Conservation (phyloP, 23 tunicate species). For the Ciona savignyi region DNA sequence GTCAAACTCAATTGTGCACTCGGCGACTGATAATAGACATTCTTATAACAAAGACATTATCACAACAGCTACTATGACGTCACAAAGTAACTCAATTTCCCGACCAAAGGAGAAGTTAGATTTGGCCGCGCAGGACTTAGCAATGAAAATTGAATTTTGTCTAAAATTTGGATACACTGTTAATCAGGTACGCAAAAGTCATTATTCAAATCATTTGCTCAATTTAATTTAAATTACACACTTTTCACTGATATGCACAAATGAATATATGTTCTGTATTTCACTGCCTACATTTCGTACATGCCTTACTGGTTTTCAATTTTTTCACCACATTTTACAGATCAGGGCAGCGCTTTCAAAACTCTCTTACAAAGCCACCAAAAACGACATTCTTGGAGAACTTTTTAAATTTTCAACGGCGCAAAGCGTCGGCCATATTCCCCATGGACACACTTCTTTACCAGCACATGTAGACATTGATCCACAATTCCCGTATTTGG, state of each 20-base stretch:
- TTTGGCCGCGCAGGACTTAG: constrained; percentile 30
- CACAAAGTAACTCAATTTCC: background rate
- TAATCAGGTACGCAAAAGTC: constrained; percentile 37
- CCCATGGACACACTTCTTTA: constrained; percentile 2
- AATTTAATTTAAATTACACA: too few relatives aligned
- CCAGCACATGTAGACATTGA: background rate
- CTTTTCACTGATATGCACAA: too few relatives aligned
- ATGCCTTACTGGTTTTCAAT: constrained; percentile 1
- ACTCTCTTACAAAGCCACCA: constrained; percentile 57
- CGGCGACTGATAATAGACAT: background rate
- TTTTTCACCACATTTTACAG: constrained; percentile 8
- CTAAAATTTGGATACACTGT: constrained; percentile 68
- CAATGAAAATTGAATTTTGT: constrained; percentile 82
- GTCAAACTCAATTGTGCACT: background rate
- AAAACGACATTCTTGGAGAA: constrained; percentile 73
- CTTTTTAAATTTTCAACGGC: constrained; percentile 25
- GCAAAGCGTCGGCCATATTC: constrained; percentile 5
- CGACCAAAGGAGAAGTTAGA: background rate
- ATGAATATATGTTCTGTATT: background rate
- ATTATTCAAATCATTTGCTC: too few relatives aligned
- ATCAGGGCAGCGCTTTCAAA: constrained; percentile 40
- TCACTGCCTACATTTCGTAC: background rate
- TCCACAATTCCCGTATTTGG: background rate
- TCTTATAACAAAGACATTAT: background rate
- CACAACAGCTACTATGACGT: background rate